phyloP scores from a whole-genome alignment of 2,888 invertebrate genomes.

The Troglohyphantes excavatus region DNA sequence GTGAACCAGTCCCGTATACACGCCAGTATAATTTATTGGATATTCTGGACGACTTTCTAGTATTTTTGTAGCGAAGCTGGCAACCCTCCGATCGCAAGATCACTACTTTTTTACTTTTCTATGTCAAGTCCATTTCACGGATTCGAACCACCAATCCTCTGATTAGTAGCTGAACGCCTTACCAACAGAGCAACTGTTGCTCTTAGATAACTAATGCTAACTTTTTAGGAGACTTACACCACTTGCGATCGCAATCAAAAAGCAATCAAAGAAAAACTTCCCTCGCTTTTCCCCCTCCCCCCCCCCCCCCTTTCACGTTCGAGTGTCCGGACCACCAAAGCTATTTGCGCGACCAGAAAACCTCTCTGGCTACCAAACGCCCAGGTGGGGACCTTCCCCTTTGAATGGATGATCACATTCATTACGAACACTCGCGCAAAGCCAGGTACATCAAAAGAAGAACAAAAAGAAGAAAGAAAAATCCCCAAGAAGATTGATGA shows the following conservation, averaged over 20 bases:
- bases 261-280: background rate
- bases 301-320: background rate
- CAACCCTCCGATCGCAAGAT: too few relatives aligned
- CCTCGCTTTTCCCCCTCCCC: too few relatives aligned
- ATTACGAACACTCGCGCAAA: background rate
- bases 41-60: too few relatives aligned
- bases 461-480: background rate
- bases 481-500: background rate
- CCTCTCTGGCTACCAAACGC: background rate
- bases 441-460: background rate
- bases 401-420: background rate
- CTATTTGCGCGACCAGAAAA: background rate
- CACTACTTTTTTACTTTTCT: too few relatives aligned
- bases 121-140: too few relatives aligned
- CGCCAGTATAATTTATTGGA: too few relatives aligned
- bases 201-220: too few relatives aligned
- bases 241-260: background rate
- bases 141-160: too few relatives aligned
- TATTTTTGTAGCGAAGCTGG: too few relatives aligned
- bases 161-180: too few relatives aligned
- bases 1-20: too few relatives aligned
- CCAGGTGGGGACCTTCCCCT: background rate
- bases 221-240: background rate
- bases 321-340: background rate
- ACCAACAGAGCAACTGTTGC: too few relatives aligned